Conservation (phyloP, 2,888 invertebrate species). For the Venustoraphidia nigricollis region DNA sequence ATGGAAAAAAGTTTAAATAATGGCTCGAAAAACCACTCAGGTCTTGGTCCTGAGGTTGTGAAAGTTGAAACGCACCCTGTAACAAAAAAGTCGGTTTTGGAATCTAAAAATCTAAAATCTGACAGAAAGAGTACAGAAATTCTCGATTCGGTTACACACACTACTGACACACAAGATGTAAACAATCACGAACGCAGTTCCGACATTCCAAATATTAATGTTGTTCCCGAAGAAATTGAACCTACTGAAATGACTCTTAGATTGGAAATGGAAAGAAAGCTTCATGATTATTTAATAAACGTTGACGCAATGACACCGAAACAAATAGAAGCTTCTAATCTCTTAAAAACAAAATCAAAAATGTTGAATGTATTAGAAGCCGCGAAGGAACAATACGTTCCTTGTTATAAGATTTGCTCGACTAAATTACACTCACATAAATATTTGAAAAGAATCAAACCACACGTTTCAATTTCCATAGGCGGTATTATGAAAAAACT, state of each 20-base stretch:
- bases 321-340: neutral
- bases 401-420: conserved; percentile 3
- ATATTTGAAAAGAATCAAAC: conserved; percentile 6
- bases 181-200: no score
- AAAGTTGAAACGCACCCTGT: no score
- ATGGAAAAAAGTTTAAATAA: no score
- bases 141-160: no score
- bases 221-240: neutral
- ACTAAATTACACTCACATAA: conserved; percentile 2
- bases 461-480: neutral
- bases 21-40: no score
- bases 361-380: neutral
- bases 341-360: neutral
- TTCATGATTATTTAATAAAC: neutral
- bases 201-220: no score
- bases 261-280: neutral
- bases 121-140: no score
- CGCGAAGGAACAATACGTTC: neutral
- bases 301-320: neutral
- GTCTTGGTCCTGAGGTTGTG: no score
- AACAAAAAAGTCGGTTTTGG: no score
- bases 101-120: no score
- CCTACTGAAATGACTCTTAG: neutral
- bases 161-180: no score
- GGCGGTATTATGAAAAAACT: conserved; percentile 1